Evolutionary conservation across 2,113 vertebrate species (phyloP).

Genomic region (Pelobates fuscus): DNA sequence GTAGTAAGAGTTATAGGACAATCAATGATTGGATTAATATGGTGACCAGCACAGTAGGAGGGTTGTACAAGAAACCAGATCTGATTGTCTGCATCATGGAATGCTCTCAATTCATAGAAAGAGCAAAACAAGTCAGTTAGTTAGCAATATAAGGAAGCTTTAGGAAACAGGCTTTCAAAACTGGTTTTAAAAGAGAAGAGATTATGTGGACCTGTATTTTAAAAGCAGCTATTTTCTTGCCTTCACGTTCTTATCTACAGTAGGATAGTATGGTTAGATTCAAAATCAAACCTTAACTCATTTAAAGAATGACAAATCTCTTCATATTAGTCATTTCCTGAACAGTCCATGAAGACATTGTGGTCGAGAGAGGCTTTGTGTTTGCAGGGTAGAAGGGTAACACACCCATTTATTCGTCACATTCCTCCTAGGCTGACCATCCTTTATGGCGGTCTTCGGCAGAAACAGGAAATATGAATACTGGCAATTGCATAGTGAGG

Average conservation of each 20-base stretch:
- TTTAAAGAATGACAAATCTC: background rate
- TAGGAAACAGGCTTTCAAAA: conserved; percentile 2
- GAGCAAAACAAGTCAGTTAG: conserved; percentile 13
- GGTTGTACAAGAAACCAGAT: background rate
- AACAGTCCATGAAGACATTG: background rate
- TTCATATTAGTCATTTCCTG: background rate
- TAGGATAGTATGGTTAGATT: background rate
- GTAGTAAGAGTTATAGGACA: background rate
- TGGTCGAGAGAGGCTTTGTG: too few species aligned
- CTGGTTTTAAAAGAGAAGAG: background rate
- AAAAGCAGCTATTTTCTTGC: background rate
- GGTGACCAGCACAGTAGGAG: conserved; percentile 13
- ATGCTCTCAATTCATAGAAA: too few species aligned
- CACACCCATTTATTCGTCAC: background rate
- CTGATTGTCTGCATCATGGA: conserved; percentile 36
- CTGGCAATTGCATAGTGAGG: conserved; percentile 40
- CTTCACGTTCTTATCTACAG: background rate
- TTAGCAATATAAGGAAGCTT: conserved; percentile 7
- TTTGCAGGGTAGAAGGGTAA: too few species aligned
- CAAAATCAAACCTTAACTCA: background rate
- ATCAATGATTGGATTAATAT: conserved; percentile 2
- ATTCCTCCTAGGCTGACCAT: background rate
- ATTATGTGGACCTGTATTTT: background rate
- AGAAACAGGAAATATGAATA: conserved; percentile 20
- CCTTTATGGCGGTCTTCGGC: background rate